Evolutionary conservation across 2,113 vertebrate genomes (phyloP), one percentile per base, ranked within the genome.

Genomic region (Passer domesticus): DNA sequence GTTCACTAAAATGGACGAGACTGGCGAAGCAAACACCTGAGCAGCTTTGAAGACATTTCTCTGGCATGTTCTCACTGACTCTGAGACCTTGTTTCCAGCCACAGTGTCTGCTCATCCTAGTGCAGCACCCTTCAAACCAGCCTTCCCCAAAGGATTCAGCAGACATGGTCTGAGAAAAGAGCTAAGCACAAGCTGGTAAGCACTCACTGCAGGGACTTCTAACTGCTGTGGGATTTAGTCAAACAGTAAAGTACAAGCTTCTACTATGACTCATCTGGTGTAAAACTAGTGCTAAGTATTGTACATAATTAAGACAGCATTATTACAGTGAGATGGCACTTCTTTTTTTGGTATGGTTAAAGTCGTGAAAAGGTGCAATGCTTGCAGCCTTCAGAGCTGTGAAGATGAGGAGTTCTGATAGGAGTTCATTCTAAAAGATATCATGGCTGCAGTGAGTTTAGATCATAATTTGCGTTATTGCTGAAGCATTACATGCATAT

Each of bases 291-390:
- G 95, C 89, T 95, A 96, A 95, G 94, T 91, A 95, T 95, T 95
- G 94, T 95, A 73, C 93, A 95, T 95, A 96, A 96, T 95, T 95
- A 97, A 96, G 93, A 95, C 83, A 95, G 89, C 87, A 96, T 95
- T 97, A 95, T 96, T 95, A 94, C 81, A 94, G 94, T 79, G 94
- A 95, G 87, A 94, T 84, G 55, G 62, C 95, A 94, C 94, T 95
- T 95, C 90, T 96, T 95, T 94, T 94, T 95, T 91, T 84, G 74
- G 69, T 50, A 4, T 69, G 58, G 77, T 41, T 94, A 33, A 72
- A 94, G 66, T 84, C 84, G 82, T 79, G 74, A 62, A 83, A 94
- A 95, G 77, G 81, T 95, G 91, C 59, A 76, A 89, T 89, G 77
- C 91, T 95, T 95, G 75, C 70, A 95, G 87, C 47, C 62, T 91